Conservation (phyloP, 1,140 invertebrate species). For the Nasonia longicornis region DNA sequence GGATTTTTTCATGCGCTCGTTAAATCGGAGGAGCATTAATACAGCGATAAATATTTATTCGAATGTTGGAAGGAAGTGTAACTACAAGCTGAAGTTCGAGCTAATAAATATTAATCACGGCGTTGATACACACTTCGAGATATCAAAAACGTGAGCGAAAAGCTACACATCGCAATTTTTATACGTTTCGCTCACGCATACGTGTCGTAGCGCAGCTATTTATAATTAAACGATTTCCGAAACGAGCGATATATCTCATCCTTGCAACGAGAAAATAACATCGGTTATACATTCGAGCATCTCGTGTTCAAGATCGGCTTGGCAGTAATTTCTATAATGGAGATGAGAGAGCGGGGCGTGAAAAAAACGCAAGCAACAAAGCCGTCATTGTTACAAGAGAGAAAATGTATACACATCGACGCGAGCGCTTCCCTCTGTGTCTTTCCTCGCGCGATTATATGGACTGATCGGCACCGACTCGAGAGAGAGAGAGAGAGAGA, state of each 20-base stretch:
- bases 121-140: too few relatives aligned
- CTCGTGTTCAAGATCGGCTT: not conserved
- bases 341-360: not conserved
- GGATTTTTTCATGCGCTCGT: not conserved
- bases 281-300: not conserved
- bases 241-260: not conserved
- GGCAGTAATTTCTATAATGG: not conserved
- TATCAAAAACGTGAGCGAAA: too few relatives aligned
- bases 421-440: not conserved
- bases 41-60: too few relatives aligned
- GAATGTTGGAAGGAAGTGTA: too few relatives aligned
- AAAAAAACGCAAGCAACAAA: not conserved
- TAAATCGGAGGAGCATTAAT: not conserved
- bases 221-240: too few relatives aligned
- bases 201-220: too few relatives aligned
- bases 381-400: slow-evolving; percentile 15
- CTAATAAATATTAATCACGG: not conserved
- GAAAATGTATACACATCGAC: too few relatives aligned
- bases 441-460: slow-evolving; percentile 39
- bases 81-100: too few relatives aligned
- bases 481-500: too few relatives aligned
- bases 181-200: too few relatives aligned
- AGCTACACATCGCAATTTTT: too few relatives aligned
- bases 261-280: not conserved
- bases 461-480: slow-evolving; percentile 19